Percentiles rank a stretch among this genome's conserved stretches.
Conservation (phyloP, 2,797 vertebrate genomes). For the Eidolon dupreanum region DNA sequence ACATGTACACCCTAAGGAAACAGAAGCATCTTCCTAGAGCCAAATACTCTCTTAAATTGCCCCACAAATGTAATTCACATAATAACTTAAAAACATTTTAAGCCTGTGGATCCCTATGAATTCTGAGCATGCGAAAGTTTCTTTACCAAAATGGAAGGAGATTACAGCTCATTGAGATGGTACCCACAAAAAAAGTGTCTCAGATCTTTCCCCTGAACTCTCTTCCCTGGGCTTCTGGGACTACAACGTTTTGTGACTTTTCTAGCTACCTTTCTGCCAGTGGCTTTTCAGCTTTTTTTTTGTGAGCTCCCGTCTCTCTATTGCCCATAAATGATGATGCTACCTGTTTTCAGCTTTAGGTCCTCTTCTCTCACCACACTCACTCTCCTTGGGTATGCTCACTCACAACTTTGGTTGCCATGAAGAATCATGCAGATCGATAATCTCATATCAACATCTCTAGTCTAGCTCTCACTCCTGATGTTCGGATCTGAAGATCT, state of each 20-base stretch:
- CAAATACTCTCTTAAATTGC: not conserved
- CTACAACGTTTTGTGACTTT: not conserved
- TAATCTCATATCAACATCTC: not conserved
- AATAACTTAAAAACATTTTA: conserved; percentile 49
- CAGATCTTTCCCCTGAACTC: not conserved
- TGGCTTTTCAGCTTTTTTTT: not conserved
- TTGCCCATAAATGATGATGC: not conserved
- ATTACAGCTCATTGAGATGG: not conserved
- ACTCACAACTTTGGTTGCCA: not conserved
- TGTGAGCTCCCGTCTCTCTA: not conserved
- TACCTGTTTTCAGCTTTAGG: not conserved
- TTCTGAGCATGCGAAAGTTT: not conserved
- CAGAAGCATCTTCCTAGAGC: not conserved
- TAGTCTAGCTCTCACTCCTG: not conserved
- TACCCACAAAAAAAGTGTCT: not conserved
- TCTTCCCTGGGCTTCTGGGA: not conserved
- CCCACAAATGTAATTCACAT: not conserved
- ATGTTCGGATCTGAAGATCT: not conserved
- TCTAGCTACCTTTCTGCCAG: not conserved
- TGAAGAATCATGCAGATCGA: not conserved
- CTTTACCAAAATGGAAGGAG: not conserved
- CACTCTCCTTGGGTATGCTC: not conserved
- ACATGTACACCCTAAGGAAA: not conserved
- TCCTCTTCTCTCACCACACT: not conserved
- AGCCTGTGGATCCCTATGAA: not conserved